phyloP scores from a whole-genome alignment of 1,140 invertebrate genomes.

The Mya arenaria region DNA sequence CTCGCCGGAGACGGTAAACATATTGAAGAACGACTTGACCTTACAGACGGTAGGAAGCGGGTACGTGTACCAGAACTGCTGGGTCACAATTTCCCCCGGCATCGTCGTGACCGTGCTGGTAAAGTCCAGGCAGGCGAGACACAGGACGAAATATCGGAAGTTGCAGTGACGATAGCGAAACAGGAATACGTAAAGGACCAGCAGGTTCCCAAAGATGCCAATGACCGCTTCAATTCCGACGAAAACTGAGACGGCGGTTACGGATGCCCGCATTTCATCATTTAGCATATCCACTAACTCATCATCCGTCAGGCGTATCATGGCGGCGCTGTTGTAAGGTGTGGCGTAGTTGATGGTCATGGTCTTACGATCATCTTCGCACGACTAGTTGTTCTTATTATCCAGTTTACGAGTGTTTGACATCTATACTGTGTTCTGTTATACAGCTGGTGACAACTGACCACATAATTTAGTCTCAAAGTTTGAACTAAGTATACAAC shows the following conservation, averaged over 20 bases:
- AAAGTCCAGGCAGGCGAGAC: constrained; percentile 61
- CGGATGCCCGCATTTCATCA: constrained; percentile 41
- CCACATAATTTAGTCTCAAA: too few species aligned
- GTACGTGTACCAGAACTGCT: constrained; percentile 67
- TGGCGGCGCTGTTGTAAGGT: too few species aligned
- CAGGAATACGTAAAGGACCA: constrained; percentile 64
- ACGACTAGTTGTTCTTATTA: too few species aligned
- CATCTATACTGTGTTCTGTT: too few species aligned
- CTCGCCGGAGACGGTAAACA: constrained; percentile 62
- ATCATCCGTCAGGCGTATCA: too few species aligned
- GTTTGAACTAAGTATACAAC: too few species aligned
- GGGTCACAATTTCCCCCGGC: constrained; percentile 67
- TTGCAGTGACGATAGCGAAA: constrained; percentile 47
- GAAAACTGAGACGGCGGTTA: constrained; percentile 56
- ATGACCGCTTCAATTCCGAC: constrained; percentile 52
- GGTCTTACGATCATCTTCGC: too few species aligned
- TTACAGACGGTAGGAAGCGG: constrained; percentile 56
- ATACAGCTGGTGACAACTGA: too few species aligned
- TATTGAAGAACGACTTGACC: constrained; percentile 55
- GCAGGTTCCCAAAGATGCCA: constrained; percentile 60
- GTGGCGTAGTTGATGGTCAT: too few species aligned
- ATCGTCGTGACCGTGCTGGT: constrained; percentile 63
- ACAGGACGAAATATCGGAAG: constrained; percentile 60
- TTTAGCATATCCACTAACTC: constrained; percentile 49
- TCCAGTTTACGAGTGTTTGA: too few species aligned